Conservation (phyloP, 2,113 vertebrate species). For the Hyperopisus bebe region DNA sequence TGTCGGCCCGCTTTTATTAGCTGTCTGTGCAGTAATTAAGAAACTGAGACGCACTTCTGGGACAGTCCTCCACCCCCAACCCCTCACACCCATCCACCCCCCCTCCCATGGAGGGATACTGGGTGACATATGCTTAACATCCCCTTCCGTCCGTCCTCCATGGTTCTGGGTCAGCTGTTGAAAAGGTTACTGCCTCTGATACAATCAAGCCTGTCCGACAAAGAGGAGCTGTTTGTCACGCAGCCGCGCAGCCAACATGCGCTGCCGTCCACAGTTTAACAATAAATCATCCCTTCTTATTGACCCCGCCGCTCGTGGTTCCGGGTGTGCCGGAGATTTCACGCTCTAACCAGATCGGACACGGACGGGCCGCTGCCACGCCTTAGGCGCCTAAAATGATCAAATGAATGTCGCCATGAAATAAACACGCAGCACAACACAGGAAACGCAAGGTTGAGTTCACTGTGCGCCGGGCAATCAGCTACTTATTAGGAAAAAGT, state of each 20-base stretch:
- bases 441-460: not conserved
- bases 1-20: conserved; percentile 54
- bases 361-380: conserved; percentile 38
- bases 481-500: conserved; percentile 7
- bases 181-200: conserved; percentile 87
- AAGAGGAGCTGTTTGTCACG: conserved; percentile 81
- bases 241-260: conserved; percentile 61
- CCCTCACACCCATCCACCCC: not conserved
- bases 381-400: not conserved
- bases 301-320: conserved; percentile 47
- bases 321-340: conserved; percentile 54
- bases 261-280: conserved; percentile 61
- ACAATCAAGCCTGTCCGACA: conserved; percentile 82
- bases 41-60: conserved; percentile 31
- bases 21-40: conserved; percentile 65
- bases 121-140: conserved; percentile 82
- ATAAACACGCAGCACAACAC: not conserved
- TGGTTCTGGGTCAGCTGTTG: conserved; percentile 87
- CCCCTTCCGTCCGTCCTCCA: conserved; percentile 58
- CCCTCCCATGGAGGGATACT: conserved; percentile 45
- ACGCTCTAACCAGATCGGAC: conserved; percentile 59
- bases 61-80: conserved; percentile 35
- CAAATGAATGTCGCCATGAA: not conserved
- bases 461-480: not conserved
- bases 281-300: conserved; percentile 61